phyloP scores from a whole-genome alignment of 2,888 invertebrate genomes.

The Chouioia cunea region DNA sequence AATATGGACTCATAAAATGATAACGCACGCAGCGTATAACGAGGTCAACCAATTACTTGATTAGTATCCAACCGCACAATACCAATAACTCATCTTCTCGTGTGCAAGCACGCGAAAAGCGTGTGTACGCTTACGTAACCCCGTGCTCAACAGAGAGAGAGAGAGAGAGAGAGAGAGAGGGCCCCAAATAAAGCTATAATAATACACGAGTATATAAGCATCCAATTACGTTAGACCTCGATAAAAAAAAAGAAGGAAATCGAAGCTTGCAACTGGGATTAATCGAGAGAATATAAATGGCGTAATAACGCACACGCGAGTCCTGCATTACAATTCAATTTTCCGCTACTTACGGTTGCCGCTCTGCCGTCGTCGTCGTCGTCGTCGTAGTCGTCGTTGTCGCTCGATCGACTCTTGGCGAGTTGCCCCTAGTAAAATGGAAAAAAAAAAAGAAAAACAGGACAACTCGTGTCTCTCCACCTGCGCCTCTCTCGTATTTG shows the following conservation, averaged over 20 bases:
- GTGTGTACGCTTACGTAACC: too few relatives aligned
- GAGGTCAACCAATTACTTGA: too few relatives aligned
- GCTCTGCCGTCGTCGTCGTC: background rate
- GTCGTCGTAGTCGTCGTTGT: background rate
- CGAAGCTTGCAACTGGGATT: background rate
- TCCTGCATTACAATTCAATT: conserved; percentile 47
- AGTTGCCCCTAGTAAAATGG: conserved; percentile 37
- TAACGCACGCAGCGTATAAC: too few relatives aligned
- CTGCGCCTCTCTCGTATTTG: background rate
- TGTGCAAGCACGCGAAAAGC: too few relatives aligned
- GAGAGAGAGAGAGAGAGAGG: too few relatives aligned
- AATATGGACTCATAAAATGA: too few relatives aligned
- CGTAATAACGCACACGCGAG: conserved; percentile 21
- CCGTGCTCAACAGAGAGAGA: too few relatives aligned
- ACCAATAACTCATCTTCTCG: too few relatives aligned
- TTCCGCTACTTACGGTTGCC: conserved; percentile 45
- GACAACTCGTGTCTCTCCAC: conserved; percentile 5
- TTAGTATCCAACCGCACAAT: too few relatives aligned
- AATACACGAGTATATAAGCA: too few relatives aligned
- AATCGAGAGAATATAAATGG: conserved; percentile 32
- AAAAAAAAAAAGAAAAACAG: conserved; percentile 7
- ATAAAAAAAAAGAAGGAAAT: conserved; percentile 1
- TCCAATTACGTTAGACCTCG: too few relatives aligned
- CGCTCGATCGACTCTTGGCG: conserved; percentile 47
- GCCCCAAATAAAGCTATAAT: too few relatives aligned